A percentile compares a stretch with the other conserved stretches of the same genome.
Conservation (phyloP, 1,140 invertebrate species). For the Lordiphosa clarofinis region DNA sequence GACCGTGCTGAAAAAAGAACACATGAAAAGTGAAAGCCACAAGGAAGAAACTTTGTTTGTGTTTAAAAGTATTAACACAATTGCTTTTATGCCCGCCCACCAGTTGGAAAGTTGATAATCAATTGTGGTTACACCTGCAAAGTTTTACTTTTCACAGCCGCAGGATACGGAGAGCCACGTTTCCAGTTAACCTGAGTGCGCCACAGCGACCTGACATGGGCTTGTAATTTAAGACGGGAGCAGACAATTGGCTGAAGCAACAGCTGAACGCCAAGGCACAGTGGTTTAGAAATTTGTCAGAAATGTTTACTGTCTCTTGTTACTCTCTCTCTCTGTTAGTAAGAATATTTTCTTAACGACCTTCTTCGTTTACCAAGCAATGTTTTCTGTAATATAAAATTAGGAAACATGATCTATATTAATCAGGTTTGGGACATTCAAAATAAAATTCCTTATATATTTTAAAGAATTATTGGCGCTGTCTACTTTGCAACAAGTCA, state of each 20-base stretch:
- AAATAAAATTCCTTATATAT: no score
- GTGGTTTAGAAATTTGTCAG: no score
- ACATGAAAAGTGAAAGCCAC: constrained; percentile 10
- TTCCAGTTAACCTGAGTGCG: constrained; percentile 10
- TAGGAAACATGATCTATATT: no score
- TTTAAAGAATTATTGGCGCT: no score
- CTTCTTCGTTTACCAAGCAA: no score
- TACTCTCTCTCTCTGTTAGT: no score
- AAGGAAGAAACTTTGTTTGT: constrained; percentile 14
- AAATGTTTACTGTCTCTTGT: no score
- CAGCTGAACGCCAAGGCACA: not conserved
- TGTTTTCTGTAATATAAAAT: no score
- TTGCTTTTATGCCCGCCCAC: constrained; percentile 22
- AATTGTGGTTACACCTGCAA: constrained; percentile 47
- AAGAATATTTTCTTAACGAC: no score
- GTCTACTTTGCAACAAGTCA: no score
- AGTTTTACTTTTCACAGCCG: constrained; percentile 10
- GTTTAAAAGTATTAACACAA: constrained; percentile 52
- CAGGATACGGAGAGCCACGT: not conserved
- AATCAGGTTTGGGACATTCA: no score
- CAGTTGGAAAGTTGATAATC: constrained; percentile 57
- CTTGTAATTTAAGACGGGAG: constrained; percentile 44
- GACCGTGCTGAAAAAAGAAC: not conserved
- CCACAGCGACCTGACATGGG: constrained; percentile 38
- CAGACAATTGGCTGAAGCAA: not conserved